Base-by-base conservation (phyloP, 2,888 invertebrate genomes). In the Cryptosula pallasiana region DNA sequence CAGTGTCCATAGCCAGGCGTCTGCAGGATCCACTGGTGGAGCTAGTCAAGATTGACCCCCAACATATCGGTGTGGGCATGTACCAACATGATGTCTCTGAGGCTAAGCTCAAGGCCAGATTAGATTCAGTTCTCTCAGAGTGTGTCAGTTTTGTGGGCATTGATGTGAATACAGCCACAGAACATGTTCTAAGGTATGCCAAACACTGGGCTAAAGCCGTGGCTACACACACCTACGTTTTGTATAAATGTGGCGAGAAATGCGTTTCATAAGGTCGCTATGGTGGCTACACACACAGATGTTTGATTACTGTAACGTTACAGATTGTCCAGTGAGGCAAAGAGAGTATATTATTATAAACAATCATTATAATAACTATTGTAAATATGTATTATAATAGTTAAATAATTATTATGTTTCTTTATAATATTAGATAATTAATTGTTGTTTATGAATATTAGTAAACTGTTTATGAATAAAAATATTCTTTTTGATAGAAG, bases 81-180 rank as follows among this genome's bases (percentile, higher is more conserved):
- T 96, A 96, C 82, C 92, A 96, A 85, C 94, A 95, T 80, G 95
- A 96, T 81, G 87, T 95, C 32, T 90, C 92, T 9, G 90, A 92
- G 76, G 92, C 91, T 78, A 89, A 89, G 81, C 84, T 96, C 72
- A 80, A 84, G 69, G 78, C 89, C 1, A 90, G 91, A 0, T 85
- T 96, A 25, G 90, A 91, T 76, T 90, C 91, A 77, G 91, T 93
- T 0, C 91, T 96, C 0, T 91, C 91, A 69, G 94, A 95, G 81
- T 92, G 93, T 78, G 95, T 95, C 25, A 95, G 94, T 85, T 92
- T 93, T 84, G 94, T 95, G 0, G 96, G 96, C 0, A 94, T 94
- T 0, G 94, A 96, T 81, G 84, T 95, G 9, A 96, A 96, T 81
- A 92, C 92, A 0, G 91, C 93, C 0, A 93, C 94, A 25, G 88